Base-by-base conservation (phyloP, 2,113 vertebrate species). In the Campylorhamphus procurvoides region DNA sequence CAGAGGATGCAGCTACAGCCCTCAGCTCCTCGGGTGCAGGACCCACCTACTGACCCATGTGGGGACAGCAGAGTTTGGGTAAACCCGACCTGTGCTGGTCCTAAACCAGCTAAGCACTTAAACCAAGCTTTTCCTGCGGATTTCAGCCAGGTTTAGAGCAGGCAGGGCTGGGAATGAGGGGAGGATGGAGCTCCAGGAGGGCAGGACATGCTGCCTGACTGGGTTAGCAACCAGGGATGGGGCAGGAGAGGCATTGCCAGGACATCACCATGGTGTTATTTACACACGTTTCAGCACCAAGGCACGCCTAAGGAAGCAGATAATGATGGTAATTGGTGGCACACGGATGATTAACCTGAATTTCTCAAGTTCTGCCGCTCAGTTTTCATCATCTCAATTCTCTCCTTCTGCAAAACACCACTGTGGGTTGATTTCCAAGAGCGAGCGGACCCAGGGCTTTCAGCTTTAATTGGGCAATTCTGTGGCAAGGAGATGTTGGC, bases 61-160 rank as follows among this genome's bases (percentile, higher is more conserved):
- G 13, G 40, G 40, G 40, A 40, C 40, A 40, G 40, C 13, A 14
- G 40, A 14, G 40, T 40, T 40, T 40, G 40, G 40, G 10, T 40
- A 66, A 88, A 53, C 35, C 6, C 19, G 0, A 44, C 7, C n/a
- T 12, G 82, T 20, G 46, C 69, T 60, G 95, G 77, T 73, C 49
- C 29, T 15, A 18, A 3, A 12, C 91, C 93, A 84, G 74, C 64
- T 47, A 23, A 81, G 82, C 82, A 18, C 77, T 84, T 28, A 37
- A 20, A 20, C 1, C 4, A 3, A 72, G 7, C 4, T 62, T 31
- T 77, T 69, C 69, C 59, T 33, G 49, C 0, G 1, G 85, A 25
- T 87, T 35, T 60, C 2, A 1, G 23, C 37, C 35, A 1, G 81
- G 52, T n/a, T 71, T 23, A 3, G 62, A 58, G 59, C 0, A 0